A percentile compares a stretch with the other conserved stretches of the same genome.
phyloP scores from a whole-genome alignment of 1,140 invertebrate species.

The Chymomyza costata region DNA sequence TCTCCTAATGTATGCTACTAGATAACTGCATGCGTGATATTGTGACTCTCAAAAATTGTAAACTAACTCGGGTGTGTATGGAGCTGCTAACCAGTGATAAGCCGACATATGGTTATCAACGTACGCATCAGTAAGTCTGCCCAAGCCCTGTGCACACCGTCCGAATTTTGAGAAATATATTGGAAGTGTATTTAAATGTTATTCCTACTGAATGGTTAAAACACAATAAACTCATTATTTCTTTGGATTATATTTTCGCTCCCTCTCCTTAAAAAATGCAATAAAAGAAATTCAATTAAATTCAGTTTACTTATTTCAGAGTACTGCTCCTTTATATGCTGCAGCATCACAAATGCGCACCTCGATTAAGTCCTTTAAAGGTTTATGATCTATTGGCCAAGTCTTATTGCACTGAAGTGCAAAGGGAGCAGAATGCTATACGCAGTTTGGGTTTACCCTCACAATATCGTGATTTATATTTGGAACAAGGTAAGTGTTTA shows the following conservation, averaged over 20 bases:
- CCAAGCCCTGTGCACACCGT: too few species aligned
- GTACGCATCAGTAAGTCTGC: conserved; percentile 68
- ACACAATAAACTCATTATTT: too few species aligned
- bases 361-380: conserved; percentile 30
- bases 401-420: conserved; percentile 50
- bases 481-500: conserved; percentile 57
- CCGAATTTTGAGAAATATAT: too few species aligned
- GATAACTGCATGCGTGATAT: conserved; percentile 48
- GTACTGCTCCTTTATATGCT: conserved; percentile 60
- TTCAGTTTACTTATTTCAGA: conserved; percentile 12
- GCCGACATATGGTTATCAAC: conserved; percentile 56
- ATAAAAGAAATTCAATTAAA: too few species aligned
- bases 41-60: conserved; percentile 30
- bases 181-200: too few species aligned
- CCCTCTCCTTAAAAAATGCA: too few species aligned
- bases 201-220: too few species aligned
- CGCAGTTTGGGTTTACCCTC: conserved; percentile 45
- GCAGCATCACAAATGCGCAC: conserved; percentile 58
- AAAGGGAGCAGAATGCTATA: conserved; percentile 60
- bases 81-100: conserved; percentile 40
- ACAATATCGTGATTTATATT: conserved; percentile 55
- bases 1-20: background rate
- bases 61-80: conserved; percentile 33
- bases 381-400: conserved; percentile 52
- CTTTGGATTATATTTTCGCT: too few species aligned